Conservation (phyloP, 2,113 vertebrate species). For the Sinocyclocheilus anophthalmus region DNA sequence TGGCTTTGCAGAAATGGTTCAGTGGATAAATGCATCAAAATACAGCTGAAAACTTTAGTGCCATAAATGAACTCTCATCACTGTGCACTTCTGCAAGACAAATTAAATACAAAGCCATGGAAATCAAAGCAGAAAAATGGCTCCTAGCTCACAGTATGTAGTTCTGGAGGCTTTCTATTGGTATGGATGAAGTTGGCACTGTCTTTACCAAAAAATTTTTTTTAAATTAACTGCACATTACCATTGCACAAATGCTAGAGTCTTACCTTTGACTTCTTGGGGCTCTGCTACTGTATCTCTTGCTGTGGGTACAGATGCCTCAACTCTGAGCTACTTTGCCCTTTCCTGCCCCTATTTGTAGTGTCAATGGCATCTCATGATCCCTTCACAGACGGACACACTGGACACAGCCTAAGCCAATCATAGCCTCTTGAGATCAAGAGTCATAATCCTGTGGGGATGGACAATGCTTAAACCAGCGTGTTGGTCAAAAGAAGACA, state of each 20-base stretch:
- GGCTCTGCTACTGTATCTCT: neutral
- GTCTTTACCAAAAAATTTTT: neutral
- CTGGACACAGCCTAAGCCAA: slow-evolving; percentile 64
- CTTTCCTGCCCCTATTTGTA: slow-evolving; percentile 70
- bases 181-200: neutral
- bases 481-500: slow-evolving; percentile 43
- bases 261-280: slow-evolving; percentile 36
- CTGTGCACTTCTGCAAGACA: neutral
- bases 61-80: neutral
- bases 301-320: slow-evolving; percentile 26
- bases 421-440: slow-evolving; percentile 60
- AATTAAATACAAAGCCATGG: neutral
- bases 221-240: neutral
- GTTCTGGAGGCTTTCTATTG: neutral
- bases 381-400: slow-evolving; percentile 58
- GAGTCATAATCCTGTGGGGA: slow-evolving; percentile 60
- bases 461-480: slow-evolving; percentile 25
- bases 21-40: neutral
- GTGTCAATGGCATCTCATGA: slow-evolving; percentile 43
- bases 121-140: neutral
- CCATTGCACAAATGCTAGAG: neutral
- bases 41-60: neutral
- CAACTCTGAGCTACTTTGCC: slow-evolving; percentile 37
- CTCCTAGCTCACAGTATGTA: neutral
- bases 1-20: too few species aligned